Conservation (phyloP, 2,888 invertebrate species). For the Trimorus sp. region DNA sequence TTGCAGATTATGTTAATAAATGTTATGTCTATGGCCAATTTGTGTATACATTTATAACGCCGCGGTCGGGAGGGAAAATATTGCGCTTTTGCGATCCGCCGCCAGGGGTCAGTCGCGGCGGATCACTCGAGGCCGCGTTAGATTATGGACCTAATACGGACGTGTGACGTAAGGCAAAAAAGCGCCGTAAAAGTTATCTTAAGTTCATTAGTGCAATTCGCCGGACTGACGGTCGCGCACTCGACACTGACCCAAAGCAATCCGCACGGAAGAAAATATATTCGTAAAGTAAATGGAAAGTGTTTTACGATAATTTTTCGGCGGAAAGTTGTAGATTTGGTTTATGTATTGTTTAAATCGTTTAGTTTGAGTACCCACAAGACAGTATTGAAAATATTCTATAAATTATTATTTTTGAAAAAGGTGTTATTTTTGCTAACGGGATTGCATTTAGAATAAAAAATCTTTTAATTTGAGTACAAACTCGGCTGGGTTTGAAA, state of each 20-base stretch:
- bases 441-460: no score
- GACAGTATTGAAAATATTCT: no score
- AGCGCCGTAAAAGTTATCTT: constrained; percentile 60
- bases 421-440: no score
- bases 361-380: no score
- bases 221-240: constrained; percentile 31
- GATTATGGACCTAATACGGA: constrained; percentile 59
- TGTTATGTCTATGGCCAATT: neutral
- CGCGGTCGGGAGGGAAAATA: constrained; percentile 43
- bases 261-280: neutral
- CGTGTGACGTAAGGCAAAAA: constrained; percentile 63
- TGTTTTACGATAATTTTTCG: no score
- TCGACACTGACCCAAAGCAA: constrained; percentile 47
- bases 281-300: no score
- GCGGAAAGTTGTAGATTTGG: no score
- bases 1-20: constrained; percentile 13
- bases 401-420: no score
- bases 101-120: constrained; percentile 45
- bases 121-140: constrained; percentile 46
- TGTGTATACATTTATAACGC: constrained; percentile 8
- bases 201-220: constrained; percentile 56
- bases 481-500: no score
- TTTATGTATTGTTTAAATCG: no score
- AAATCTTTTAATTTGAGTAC: no score
- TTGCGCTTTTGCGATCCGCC: constrained; percentile 45